These are phyloP conservation scores for Pipistrellus pipistrellus DNA, from an alignment of 2,797 vertebrate species.

Conservation along the genomic window DNA sequence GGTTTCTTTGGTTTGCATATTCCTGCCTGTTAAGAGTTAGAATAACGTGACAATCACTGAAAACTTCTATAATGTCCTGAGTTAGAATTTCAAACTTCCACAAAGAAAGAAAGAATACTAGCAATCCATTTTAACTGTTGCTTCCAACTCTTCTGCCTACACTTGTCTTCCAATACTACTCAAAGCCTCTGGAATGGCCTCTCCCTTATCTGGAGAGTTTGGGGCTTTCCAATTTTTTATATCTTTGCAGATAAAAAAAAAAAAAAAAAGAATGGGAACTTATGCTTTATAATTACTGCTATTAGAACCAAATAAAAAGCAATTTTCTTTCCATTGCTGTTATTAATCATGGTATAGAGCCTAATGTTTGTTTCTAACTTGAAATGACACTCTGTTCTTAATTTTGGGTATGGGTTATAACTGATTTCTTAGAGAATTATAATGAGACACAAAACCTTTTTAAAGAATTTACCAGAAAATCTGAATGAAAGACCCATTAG, in stretches of 20 bases:
- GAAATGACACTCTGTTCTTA: slow-evolving; percentile 45
- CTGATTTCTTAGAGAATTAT: slow-evolving; percentile 47
- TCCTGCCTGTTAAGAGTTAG: background rate
- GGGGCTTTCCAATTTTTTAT: background rate
- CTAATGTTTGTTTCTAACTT: slow-evolving; percentile 54
- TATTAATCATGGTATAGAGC: slow-evolving; percentile 40
- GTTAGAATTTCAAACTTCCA: slow-evolving; percentile 4
- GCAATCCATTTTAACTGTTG: background rate
- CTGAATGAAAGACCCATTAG: slow-evolving; percentile 14
- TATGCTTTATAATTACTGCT: slow-evolving; percentile 11
- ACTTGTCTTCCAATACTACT: background rate
- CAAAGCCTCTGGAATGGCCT: background rate
- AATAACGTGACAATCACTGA: background rate
- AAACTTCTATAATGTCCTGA: background rate
- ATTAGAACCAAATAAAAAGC: slow-evolving; percentile 44
- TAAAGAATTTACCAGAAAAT: slow-evolving; percentile 55
- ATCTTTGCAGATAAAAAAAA: slow-evolving; percentile 12
- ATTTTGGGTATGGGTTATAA: slow-evolving; percentile 2
- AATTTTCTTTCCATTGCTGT: slow-evolving; percentile 62
- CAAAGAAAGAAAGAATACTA: background rate
- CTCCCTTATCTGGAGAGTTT: background rate
- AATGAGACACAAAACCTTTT: background rate
- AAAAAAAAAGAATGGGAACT: slow-evolving; percentile 8
- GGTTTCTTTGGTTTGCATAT: background rate
- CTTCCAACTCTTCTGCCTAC: background rate